These are phyloP conservation scores for Laterallus jamaicensis DNA, from an alignment of 2,113 vertebrate species.

Conservation along the genomic window DNA sequence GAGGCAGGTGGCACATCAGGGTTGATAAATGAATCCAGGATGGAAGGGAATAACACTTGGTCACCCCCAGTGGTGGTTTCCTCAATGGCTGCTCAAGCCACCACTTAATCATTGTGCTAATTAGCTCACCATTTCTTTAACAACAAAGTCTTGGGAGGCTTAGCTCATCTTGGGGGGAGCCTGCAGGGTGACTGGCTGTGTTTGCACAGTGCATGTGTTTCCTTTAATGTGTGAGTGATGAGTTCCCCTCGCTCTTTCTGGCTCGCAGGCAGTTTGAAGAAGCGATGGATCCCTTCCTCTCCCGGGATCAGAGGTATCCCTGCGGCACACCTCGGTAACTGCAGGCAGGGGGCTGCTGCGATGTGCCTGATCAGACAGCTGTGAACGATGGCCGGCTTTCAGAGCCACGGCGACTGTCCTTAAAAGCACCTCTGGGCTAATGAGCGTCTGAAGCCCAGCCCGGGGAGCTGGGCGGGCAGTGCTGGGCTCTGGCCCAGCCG, in stretches of 20 bases:
- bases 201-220: neutral
- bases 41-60: neutral
- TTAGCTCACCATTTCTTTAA: neutral
- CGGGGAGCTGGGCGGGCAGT: accelerated
- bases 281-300: neutral
- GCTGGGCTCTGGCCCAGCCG: neutral
- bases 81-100: neutral
- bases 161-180: neutral
- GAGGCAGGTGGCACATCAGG: neutral
- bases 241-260: neutral
- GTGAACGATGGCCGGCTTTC: neutral
- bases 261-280: neutral
- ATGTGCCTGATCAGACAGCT: neutral
- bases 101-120: neutral
- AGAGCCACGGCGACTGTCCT: neutral
- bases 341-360: neutral
- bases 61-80: neutral
- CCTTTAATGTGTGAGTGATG: neutral
- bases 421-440: neutral
- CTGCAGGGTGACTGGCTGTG: neutral
- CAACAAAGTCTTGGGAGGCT: neutral
- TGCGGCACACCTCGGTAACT: neutral
- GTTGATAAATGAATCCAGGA: neutral
- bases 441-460: neutral
- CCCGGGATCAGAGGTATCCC: neutral